Percentiles rank a stretch among this genome's conserved stretches.
phyloP scores from a whole-genome alignment of 2,113 vertebrate species.

The Calidris pugnax region DNA sequence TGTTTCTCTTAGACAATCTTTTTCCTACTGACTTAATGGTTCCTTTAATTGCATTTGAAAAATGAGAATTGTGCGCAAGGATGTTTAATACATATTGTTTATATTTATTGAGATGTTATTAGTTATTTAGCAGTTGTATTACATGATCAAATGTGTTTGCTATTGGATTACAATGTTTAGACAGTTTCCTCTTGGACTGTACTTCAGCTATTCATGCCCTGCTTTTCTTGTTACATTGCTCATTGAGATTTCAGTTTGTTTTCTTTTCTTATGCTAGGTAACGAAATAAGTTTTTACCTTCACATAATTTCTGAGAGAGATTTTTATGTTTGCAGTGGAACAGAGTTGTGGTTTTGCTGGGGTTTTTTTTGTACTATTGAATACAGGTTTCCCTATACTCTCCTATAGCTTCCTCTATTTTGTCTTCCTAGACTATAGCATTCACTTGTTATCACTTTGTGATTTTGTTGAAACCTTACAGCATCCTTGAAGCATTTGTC shows the following conservation, averaged over 20 bases:
- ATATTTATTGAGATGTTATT: background rate
- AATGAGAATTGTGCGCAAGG: background rate
- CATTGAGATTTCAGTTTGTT: background rate
- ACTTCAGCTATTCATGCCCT: background rate
- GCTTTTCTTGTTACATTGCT: background rate
- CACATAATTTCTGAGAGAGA: background rate
- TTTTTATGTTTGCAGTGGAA: background rate
- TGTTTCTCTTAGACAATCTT: background rate
- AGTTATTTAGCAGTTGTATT: background rate
- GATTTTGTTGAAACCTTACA: background rate
- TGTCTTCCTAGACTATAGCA: background rate
- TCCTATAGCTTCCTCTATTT: background rate
- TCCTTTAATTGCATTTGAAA: background rate
- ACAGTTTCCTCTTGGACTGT: background rate
- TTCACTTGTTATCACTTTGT: background rate
- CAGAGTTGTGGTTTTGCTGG: background rate
- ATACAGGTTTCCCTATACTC: background rate
- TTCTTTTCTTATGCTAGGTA: background rate
- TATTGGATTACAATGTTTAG: background rate
- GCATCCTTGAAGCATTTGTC: background rate
- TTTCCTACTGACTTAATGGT: background rate
- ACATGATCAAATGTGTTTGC: background rate
- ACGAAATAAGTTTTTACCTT: background rate
- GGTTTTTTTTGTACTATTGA: fast-evolving
- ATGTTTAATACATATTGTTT: background rate